A percentile compares a stretch with the other conserved stretches of the same genome.
Conservation (phyloP, 2,888 invertebrate species). For the Drosophila macrospina region DNA sequence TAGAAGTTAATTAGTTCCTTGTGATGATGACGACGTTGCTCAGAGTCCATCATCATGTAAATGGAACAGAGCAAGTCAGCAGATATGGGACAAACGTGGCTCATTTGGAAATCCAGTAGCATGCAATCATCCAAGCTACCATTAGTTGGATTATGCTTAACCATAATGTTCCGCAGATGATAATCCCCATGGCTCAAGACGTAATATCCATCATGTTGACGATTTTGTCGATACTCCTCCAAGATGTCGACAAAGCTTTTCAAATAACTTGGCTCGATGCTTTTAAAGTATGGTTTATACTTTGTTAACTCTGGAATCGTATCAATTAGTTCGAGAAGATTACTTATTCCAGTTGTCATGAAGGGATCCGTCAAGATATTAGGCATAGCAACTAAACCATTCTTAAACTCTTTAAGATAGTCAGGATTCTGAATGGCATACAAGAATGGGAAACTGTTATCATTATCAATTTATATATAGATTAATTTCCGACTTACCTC, state of each 20-base stretch:
- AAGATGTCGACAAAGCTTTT: neutral
- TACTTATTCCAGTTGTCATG: constrained; percentile 34
- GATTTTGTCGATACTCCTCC: constrained; percentile 40
- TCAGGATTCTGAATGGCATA: constrained; percentile 30
- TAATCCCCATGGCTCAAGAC: constrained; percentile 72
- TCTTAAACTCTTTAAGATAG: constrained; percentile 66
- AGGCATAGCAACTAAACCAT: constrained; percentile 76
- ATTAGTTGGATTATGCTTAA: constrained; percentile 39
- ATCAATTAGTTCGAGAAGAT: constrained; percentile 26
- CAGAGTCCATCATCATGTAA: constrained; percentile 57
- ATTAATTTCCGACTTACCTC: constrained; percentile 11
- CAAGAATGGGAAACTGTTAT: neutral
- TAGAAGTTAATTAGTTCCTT: constrained; percentile 66
- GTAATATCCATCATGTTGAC: constrained; percentile 48
- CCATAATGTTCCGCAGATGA: constrained; percentile 73
- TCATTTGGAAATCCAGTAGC: constrained; percentile 73
- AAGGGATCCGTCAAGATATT: constrained; percentile 31
- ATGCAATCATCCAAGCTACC: constrained; percentile 54
- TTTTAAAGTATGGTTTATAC: constrained; percentile 40
- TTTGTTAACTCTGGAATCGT: constrained; percentile 36
- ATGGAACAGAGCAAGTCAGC: constrained; percentile 71
- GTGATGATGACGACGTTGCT: constrained; percentile 54
- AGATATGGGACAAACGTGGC: constrained; percentile 60
- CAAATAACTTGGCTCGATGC: constrained; percentile 24
- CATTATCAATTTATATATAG: neutral